Evolutionary conservation across 30 jellyfish, hydroid and myxozoan genomes (phyloP).

Genomic region (Cassiopea andromeda): DNA sequence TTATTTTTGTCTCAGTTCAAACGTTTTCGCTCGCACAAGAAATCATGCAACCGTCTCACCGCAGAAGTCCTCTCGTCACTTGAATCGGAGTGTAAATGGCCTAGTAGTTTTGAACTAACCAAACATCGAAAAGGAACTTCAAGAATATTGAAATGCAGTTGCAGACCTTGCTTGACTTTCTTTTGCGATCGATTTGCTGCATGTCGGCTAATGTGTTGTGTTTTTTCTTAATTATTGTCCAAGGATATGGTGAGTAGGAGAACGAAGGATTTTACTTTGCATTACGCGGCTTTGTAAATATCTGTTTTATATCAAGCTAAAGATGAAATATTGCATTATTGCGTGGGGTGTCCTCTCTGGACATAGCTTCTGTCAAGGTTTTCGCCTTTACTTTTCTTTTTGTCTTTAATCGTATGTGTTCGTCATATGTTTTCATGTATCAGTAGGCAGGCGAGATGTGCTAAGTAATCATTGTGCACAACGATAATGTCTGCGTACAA

Average conservation of each 20-base stretch:
- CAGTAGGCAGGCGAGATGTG: not conserved
- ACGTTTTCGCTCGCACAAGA: conserved; percentile 73
- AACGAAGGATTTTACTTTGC: not conserved
- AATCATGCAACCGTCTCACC: conserved; percentile 76
- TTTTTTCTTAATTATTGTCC: not conserved
- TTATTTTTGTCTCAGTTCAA: conserved; percentile 83
- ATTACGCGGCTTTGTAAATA: not conserved
- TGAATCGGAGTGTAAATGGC: conserved; percentile 49
- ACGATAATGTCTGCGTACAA: not conserved
- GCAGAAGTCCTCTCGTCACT: conserved; percentile 39
- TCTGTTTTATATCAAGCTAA: not conserved
- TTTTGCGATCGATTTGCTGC: conserved; percentile 53
- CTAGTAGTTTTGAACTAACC: conserved; percentile 10
- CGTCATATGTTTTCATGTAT: not conserved
- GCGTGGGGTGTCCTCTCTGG: conserved; percentile 9
- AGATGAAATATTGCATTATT: not conserved
- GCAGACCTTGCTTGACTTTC: conserved; percentile 22
- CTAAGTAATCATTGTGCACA: not conserved
- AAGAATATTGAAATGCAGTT: conserved; percentile 10
- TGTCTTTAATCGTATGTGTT: not conserved
- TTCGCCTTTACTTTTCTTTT: not conserved
- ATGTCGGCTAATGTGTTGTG: conserved; percentile 1
- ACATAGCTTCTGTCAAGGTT: not conserved
- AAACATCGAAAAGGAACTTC: conserved; percentile 12
- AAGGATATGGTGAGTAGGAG: conserved; percentile 41